Evolutionary conservation across 2,113 vertebrate genomes (phyloP), one percentile per base, ranked within the genome.

Genomic region (Brachypodius melanocephalos): DNA sequence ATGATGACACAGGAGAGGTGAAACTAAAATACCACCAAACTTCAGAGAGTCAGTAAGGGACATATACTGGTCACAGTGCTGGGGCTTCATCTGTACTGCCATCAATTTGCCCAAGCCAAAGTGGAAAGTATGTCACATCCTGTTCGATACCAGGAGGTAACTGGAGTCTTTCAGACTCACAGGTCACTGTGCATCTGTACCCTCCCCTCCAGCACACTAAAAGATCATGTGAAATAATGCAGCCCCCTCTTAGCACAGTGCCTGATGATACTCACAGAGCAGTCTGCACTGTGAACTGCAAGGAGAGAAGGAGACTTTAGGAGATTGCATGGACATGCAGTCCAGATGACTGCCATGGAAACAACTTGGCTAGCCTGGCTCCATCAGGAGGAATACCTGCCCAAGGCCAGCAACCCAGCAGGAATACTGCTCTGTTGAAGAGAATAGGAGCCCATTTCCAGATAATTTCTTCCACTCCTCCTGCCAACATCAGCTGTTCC

Each of bases 321-420:
- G 8, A 46, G 55, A 28, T 6, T 62, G 48, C 80, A 31, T 5
- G 49, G 58, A 88, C 38, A 45, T 1, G 8, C 54, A 68, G 75
- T 34, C 82, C 88, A 92, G 86, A 81, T 86, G 80, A 89, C 68
- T 86, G 75, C 73, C 83, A 78, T 63, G 52, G 76, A 87, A 92
- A 92, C 61, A 90, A 92, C 28, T 80, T 66, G 46, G 80, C 86
- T 61, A 59, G 40, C 31, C 43, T 40, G 12, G 15, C 73, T 88
- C 21, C 18, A 2, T 26, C 19, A 3, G 48, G 22, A 96, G 45
- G 63, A 93, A 90, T 79, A 88, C 75, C 58, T 93, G 88, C 88
- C 72, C 79, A 59, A 88, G 68, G 90, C 85, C 85, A 96, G 71
- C 6, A 8, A 79, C 66, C 31, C 88, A 92, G 85, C 88, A 67